phyloP scores from a whole-genome alignment of 2,888 invertebrate genomes.

The Polymixis lichenea region DNA sequence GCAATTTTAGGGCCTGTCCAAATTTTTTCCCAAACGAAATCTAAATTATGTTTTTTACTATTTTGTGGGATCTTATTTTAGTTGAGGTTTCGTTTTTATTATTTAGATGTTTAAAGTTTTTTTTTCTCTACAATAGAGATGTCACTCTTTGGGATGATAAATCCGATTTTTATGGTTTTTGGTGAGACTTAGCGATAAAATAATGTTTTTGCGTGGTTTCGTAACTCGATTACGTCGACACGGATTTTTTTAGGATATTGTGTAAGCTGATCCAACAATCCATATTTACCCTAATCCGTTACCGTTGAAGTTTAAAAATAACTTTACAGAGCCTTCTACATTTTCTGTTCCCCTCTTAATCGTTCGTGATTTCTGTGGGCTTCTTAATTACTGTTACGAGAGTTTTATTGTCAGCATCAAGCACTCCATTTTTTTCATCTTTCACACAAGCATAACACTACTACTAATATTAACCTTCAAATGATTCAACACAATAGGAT shows the following conservation, averaged over 20 bases:
- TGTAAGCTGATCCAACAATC: background rate
- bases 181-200: conserved; percentile 38
- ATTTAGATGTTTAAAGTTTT: conserved; percentile 38
- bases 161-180: conserved; percentile 56
- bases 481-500: conserved; percentile 74
- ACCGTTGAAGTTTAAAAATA: background rate
- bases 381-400: background rate
- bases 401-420: conserved; percentile 1
- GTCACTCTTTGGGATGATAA: conserved; percentile 45
- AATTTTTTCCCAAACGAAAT: conserved; percentile 65
- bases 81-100: conserved; percentile 53
- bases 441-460: conserved; percentile 71
- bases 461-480: conserved; percentile 70
- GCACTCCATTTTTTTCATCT: conserved; percentile 45
- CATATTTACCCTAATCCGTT: conserved; percentile 1
- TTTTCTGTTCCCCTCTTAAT: background rate
- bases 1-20: conserved; percentile 71
- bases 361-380: background rate
- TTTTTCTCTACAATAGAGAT: conserved; percentile 47
- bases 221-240: conserved; percentile 31
- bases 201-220: conserved; percentile 43
- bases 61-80: conserved; percentile 64
- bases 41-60: conserved; percentile 68
- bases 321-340: background rate
- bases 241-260: conserved; percentile 17